Base-by-base conservation (phyloP, 2,888 invertebrate species). In the Bruchidius siliquastri region DNA sequence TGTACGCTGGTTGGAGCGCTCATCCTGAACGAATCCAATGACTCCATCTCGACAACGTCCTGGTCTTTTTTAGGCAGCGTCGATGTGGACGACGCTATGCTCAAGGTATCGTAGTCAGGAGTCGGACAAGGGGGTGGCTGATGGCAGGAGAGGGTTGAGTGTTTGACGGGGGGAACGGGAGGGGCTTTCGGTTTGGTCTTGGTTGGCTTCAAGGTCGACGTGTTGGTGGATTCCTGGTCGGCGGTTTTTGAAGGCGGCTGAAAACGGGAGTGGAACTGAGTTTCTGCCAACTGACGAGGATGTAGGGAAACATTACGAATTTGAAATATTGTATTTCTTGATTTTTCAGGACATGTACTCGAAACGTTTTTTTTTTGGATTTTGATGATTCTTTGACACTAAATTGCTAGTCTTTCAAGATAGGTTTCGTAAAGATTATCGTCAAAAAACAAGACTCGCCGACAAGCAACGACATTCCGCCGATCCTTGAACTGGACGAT, bases 11-110 rank as follows among this genome's bases (percentile, higher is more conserved):
- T 87, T 22, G 92, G 91, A 82, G 92, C 91, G 78, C 91, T 92
- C 78, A 93, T 84, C 82, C 91, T 91, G 85, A 91, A 93, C 4
- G 93, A 93, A 84, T 94, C 93, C 79, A 94, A 86, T 22, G 93
- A 93, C 81, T 93, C 92, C 88, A 93, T 89, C 85, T 94, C 94
- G n/a, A 49, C 49, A 20, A 21, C 74, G 26, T 68, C 73, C 75
- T 80, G 80, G 74, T 78, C 76, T 74, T 77, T 79, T n/a, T 73
- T 74, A 30, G 74, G 77, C 72, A 82, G 78, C 21, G 22, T 67
- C 6, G 70, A 70, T 76, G 81, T 68, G n/a, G 82, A 80, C 20
- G 83, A 84, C 18, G 86, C 84, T 49, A 87, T 79, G 75, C 86
- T 87, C 71, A 87, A 81, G 10, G 87, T 88, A 78, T 89, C 89